Base-by-base conservation (phyloP, 2,888 invertebrate species). In the Microctonus aethiopoides region DNA sequence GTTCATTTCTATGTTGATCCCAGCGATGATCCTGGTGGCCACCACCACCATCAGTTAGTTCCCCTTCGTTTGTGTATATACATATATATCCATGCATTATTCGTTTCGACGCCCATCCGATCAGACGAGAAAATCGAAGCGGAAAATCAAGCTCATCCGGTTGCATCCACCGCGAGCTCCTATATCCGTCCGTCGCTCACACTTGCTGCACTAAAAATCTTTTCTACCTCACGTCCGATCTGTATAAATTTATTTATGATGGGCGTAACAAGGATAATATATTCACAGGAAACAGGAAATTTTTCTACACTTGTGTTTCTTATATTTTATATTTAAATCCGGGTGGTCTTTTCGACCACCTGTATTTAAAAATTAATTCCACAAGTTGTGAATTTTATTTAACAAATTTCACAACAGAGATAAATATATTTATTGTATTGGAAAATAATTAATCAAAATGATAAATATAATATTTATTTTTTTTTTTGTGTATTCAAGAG, bases 1-100 rank as follows among this genome's bases (percentile, higher is more conserved):
- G 86, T 85, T 86, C 85, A 85, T 86, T 86, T 86, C 84, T 86
- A 86, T 86, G 86, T 85, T 86, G 86, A 86, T 86, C 86, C 86
- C 77, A 78, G 77, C 78, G 79, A 73, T 67, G 72, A 75, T 57
- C 72, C 69, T 24, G 56, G 64, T 63, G 72, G 68, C 59, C 77
- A 74, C 72, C 75, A 46, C 16, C 7, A 64, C 72, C 24, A 59
- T 46, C 39, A 46, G 69, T 67, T 67, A 57, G 70, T 67, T 71
- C 65, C 68, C 54, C 67, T 63, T 62, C 70, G 67, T 69, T 69
- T 13, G 39, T 16, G 16, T 46, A 16, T 20, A n/a, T 46, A n/a
- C n/a, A n/a, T n/a, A n/a, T n/a, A 72, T 69, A 68, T 72, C 70
- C 72, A 70, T 70, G 71, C 69, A 67, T 57, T 64, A 46, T n/a